Evolutionary conservation across 1,140 invertebrate genomes (phyloP), one percentile per base, ranked within the genome.

Genomic region (Brachionus koreanus): DNA sequence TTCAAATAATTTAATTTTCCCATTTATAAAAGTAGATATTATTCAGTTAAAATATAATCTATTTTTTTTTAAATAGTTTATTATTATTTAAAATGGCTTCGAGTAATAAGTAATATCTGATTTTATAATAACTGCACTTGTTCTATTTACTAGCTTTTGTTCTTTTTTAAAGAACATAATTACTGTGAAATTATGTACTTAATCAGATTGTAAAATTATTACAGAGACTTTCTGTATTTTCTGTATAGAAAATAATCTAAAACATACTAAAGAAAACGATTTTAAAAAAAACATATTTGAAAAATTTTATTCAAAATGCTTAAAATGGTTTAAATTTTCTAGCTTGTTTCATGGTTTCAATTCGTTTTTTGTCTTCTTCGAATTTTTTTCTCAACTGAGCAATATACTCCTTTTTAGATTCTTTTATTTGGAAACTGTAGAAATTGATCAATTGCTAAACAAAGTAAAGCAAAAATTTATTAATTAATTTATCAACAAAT

Each of bases 241-340:
- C 29, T 29, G 29, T n/a, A 29, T 3, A 29, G 1, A 29, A 29
- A 29, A 29, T 29, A 29, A 29, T 3, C 29, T 29, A 61, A 61
- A 9, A 19, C 3, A 19, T 5, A 33, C 35, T 35, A 13, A 35
- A 65, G 9, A 35, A 33, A 13, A 65, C 10, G 4, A 35, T 67
- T 67, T 35, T 67, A 29, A 6, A n/a, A n/a, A n/a, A n/a, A n/a
- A n/a, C n/a, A 16, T 37, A 23, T 69, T 69, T 23, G 19, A 37
- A 3, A 33, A 33, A 75, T 75, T 75, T 75, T 33, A 16, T 75
- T 75, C 10, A 25, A 39, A 33, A 39, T 1, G 0, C 1, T 74
- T 43, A 79, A 79, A 79, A 79, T 23, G 76, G 76, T 42, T 79
- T 79, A 43, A 79, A 79, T 79, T 79, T 79, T 79, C 76, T 37